Evolutionary conservation across 2,797 vertebrate species (phyloP).

Genomic region (Anguilla anguilla): DNA sequence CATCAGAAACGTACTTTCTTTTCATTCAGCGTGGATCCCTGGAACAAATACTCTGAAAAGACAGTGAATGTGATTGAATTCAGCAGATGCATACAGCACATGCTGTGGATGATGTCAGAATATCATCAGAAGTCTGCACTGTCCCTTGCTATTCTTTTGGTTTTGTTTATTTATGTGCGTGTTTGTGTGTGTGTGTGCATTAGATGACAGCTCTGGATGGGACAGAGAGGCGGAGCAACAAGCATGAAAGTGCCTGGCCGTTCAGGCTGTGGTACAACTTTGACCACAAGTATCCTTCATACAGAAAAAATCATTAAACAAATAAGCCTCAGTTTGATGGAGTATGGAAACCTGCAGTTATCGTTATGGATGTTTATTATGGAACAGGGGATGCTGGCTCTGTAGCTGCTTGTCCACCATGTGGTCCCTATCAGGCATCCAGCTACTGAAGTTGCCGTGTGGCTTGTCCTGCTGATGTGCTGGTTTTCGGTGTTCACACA

Average conservation of each 20-base stretch:
- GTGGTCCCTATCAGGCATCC: background rate
- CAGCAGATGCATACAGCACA: too few relatives aligned
- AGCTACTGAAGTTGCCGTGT: background rate
- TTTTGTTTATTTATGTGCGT: too few relatives aligned
- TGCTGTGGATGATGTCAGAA: too few relatives aligned
- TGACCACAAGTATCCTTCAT: slow-evolving; percentile 97
- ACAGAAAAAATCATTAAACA: background rate
- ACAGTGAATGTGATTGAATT: background rate
- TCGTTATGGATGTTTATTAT: background rate
- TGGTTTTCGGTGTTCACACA: background rate
- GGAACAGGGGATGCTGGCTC: background rate
- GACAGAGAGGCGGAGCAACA: slow-evolving; percentile 81
- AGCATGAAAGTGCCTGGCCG: slow-evolving; percentile 92
- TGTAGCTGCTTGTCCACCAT: background rate
- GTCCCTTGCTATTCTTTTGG: background rate
- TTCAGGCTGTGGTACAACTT: slow-evolving; percentile 98
- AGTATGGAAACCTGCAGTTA: background rate
- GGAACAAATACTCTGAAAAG: background rate
- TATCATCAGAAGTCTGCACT: background rate
- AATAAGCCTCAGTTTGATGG: background rate
- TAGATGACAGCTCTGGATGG: slow-evolving; percentile 77
- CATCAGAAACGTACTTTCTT: slow-evolving; percentile 32
- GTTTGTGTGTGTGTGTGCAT: slow-evolving; percentile 13
- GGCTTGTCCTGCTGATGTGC: background rate
- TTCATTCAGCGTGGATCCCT: background rate